A percentile compares a stretch with the other conserved stretches of the same genome.
phyloP scores from a whole-genome alignment of 2,797 vertebrate species.

The Neostethus bicornis region DNA sequence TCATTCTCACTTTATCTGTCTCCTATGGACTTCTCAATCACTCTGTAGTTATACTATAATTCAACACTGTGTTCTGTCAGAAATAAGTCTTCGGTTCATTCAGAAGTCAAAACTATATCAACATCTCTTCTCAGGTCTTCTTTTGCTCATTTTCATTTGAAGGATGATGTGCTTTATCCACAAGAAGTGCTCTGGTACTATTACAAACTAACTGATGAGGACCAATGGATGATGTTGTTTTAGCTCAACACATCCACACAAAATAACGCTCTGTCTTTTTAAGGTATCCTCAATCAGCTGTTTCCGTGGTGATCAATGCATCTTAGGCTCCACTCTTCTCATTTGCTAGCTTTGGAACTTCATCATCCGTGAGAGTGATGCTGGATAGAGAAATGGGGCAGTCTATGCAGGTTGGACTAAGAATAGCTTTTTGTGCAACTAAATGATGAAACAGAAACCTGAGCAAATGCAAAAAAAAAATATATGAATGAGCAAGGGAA shows the following conservation, averaged over 20 bases:
- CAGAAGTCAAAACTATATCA: constrained; percentile 20
- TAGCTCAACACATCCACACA: constrained; percentile 72
- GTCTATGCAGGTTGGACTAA: constrained; percentile 68
- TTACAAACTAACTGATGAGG: constrained; percentile 54
- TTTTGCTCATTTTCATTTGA: constrained; percentile 20
- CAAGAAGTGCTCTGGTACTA: constrained; percentile 28
- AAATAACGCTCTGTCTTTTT: constrained; percentile 76
- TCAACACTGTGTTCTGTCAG: constrained; percentile 30
- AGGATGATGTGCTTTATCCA: constrained; percentile 25
- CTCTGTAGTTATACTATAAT: constrained; percentile 52
- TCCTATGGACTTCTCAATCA: constrained; percentile 62
- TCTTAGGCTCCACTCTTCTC: constrained; percentile 66
- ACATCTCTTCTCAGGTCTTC: constrained; percentile 7
- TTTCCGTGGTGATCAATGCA: constrained; percentile 78
- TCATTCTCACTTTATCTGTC: constrained; percentile 66
- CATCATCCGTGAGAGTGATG: constrained; percentile 71
- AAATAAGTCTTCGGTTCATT: constrained; percentile 25
- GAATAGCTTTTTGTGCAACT: constrained; percentile 74
- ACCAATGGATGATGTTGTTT: constrained; percentile 67
- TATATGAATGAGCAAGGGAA: constrained; percentile 58
- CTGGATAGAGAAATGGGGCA: constrained; percentile 68
- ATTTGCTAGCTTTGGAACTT: constrained; percentile 77
- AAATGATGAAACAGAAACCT: constrained; percentile 62
- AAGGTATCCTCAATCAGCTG: constrained; percentile 77
- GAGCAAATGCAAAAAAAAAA: constrained; percentile 53